Conservation (phyloP, 2,888 invertebrate genomes). For the Oscheius sp. region DNA sequence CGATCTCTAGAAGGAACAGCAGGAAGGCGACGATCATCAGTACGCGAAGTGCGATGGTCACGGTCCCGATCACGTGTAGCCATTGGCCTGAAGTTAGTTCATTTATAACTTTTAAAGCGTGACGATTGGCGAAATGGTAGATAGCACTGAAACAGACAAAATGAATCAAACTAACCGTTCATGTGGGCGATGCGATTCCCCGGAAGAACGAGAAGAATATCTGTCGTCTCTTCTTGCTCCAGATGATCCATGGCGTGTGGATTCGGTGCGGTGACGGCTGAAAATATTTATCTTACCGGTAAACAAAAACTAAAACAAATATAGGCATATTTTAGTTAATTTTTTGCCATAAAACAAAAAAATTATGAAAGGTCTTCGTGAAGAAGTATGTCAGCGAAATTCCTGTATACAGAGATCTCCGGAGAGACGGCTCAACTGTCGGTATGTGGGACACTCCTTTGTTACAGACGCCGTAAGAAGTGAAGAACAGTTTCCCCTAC, state of each 20-base stretch:
- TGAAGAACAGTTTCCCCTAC: neutral
- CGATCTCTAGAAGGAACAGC: conserved; percentile 1
- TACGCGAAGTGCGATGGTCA: conserved; percentile 1
- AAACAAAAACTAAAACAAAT: neutral
- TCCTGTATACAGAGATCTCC: neutral
- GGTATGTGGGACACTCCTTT: neutral
- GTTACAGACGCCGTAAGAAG: neutral
- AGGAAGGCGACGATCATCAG: conserved; percentile 13
- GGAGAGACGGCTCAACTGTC: too few relatives aligned
- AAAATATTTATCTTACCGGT: neutral
- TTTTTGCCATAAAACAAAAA: neutral
- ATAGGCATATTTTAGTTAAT: neutral
- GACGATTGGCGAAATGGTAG: too few relatives aligned
- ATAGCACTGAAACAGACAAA: too few relatives aligned
- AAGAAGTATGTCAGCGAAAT: neutral
- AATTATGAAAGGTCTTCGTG: too few relatives aligned
- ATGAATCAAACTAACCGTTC: neutral
- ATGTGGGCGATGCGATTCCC: too few relatives aligned
- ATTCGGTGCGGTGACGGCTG: conserved; percentile 12
- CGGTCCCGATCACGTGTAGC: conserved; percentile 15
- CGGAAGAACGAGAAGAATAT: neutral
- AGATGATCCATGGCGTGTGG: neutral
- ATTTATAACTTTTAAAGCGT: too few relatives aligned
- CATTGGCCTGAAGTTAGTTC: neutral
- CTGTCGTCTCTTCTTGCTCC: conserved; percentile 4